Percentiles rank a stretch among this genome's conserved stretches.
Conservation (phyloP, 2,113 vertebrate genomes). For the Leiothrix lutea region DNA sequence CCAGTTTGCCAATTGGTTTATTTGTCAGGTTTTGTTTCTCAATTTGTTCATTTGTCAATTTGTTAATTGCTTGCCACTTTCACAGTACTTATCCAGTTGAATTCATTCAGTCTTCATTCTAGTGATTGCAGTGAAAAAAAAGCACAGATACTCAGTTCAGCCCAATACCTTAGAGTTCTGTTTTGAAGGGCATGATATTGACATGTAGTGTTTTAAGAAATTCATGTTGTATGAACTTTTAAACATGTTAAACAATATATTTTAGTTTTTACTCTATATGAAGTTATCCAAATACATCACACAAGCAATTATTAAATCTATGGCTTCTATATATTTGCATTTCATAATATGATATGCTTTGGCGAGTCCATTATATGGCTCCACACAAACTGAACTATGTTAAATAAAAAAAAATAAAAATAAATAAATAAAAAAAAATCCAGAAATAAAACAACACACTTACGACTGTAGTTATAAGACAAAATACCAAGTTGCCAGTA, state of each 20-base stretch:
- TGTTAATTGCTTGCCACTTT: conserved; percentile 28
- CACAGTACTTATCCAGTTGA: not conserved
- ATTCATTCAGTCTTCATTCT: not conserved
- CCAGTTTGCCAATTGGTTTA: not conserved
- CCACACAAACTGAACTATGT: not conserved
- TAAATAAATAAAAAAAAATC: not conserved
- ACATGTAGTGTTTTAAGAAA: not conserved
- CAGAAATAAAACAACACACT: not conserved
- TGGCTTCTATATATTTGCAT: not conserved
- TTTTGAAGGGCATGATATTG: not conserved
- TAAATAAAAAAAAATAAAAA: not conserved
- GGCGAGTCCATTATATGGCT: not conserved
- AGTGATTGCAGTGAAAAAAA: not conserved
- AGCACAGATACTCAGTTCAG: not conserved
- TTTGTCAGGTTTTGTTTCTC: conserved; percentile 13
- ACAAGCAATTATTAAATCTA: not conserved
- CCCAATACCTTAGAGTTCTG: not conserved
- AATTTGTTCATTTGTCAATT: conserved; percentile 32
- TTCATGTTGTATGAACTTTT: not conserved
- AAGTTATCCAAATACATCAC: not conserved
- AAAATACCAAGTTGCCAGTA: not conserved
- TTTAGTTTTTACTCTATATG: not conserved
- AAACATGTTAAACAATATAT: not conserved
- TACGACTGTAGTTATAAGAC: not conserved
- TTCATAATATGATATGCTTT: not conserved